phyloP scores from a whole-genome alignment of 2,113 vertebrate species.

The Natator depressus region DNA sequence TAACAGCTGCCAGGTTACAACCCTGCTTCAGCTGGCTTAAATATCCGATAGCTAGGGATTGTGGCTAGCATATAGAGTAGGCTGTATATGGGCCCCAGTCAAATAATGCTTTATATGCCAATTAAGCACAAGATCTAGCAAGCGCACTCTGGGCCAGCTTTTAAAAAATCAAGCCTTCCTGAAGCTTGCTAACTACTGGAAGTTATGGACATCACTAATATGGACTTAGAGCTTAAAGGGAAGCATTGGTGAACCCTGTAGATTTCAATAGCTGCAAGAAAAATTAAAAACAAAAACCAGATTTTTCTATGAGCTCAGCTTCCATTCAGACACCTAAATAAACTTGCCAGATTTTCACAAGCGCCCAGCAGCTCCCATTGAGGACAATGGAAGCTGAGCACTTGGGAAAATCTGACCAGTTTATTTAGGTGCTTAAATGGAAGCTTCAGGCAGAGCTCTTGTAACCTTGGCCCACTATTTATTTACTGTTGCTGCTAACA shows the following conservation, averaged over 20 bases:
- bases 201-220: background rate
- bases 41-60: background rate
- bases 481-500: background rate
- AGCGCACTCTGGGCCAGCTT: background rate
- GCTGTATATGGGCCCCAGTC: background rate
- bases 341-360: background rate
- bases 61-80: background rate
- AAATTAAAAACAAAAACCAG: rapidly evolving
- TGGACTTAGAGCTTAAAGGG: background rate
- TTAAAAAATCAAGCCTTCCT: background rate
- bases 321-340: background rate
- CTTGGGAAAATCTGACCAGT: background rate
- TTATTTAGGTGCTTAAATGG: background rate
- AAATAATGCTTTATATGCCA: slow-evolving; percentile 2
- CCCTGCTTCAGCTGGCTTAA: background rate
- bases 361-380: background rate
- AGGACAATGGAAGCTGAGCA: background rate
- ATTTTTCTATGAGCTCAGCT: background rate
- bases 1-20: background rate
- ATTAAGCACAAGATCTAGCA: background rate
- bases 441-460: background rate
- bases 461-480: background rate
- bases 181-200: background rate
- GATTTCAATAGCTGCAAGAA: background rate
- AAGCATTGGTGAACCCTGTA: rapidly evolving